Evolutionary conservation across 2,113 vertebrate species (phyloP).

Genomic region (Microtus richardsoni): DNA sequence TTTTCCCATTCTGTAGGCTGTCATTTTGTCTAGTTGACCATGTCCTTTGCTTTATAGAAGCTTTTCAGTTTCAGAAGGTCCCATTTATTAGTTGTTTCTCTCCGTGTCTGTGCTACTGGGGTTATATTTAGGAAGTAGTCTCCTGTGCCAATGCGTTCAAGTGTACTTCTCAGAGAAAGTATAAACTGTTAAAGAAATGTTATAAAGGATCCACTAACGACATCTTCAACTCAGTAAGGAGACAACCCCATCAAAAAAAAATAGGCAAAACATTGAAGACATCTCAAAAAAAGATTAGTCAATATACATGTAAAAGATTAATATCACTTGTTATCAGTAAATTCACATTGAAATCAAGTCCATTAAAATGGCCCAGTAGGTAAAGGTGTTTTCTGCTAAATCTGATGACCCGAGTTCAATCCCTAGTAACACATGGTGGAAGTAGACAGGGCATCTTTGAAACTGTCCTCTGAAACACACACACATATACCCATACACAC

Average conservation of each 20-base stretch:
- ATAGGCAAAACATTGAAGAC: background rate
- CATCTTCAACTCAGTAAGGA: background rate
- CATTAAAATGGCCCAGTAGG: background rate
- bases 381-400: background rate
- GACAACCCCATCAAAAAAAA: background rate
- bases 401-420: background rate
- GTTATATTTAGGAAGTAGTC: too few species aligned
- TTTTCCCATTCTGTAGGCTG: too few species aligned
- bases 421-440: background rate
- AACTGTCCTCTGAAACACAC: background rate
- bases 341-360: background rate
- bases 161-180: background rate
- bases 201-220: background rate
- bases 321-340: background rate
- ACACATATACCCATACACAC: background rate
- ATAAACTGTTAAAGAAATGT: background rate
- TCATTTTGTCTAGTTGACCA: too few species aligned
- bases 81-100: too few species aligned
- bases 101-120: too few species aligned
- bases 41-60: too few species aligned
- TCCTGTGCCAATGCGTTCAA: too few species aligned
- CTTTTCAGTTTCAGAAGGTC: too few species aligned
- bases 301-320: background rate
- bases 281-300: background rate
- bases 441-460: too few species aligned